Evolutionary conservation across 2,888 invertebrate genomes (phyloP).

Genomic region (Tuta absoluta): DNA sequence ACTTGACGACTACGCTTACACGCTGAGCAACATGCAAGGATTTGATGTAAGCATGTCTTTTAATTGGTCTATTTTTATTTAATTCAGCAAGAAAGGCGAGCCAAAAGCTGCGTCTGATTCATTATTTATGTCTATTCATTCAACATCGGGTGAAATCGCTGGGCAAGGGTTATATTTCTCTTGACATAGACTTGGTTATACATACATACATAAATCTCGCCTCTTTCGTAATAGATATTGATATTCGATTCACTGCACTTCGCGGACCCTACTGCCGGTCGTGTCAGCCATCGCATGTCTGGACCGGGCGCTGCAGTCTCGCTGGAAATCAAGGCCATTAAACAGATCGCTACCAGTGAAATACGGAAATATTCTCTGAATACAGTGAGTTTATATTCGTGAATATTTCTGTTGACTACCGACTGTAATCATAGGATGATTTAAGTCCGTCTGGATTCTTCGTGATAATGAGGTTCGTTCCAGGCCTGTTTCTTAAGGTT

Average conservation of each 20-base stretch:
- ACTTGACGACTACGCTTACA: conserved; percentile 80
- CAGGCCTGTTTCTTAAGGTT: no score
- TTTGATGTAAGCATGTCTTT: conserved; percentile 73
- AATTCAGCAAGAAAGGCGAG: not conserved
- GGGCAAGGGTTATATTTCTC: no score
- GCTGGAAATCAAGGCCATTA: conserved; percentile 52
- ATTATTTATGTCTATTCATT: no score
- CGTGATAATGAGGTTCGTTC: no score
- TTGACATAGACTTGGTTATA: no score
- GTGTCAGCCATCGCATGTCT: conserved; percentile 51
- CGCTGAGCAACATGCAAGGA: conserved; percentile 74
- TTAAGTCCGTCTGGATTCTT: no score
- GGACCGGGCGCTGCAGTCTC: conserved; percentile 46
- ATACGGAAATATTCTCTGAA: conserved; percentile 56
- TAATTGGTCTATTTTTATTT: no score
- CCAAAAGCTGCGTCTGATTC: no score
- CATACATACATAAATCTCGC: no score
- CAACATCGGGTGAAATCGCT: no score
- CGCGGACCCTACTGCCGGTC: conserved; percentile 58
- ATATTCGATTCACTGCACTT: conserved; percentile 60
- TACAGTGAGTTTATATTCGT: conserved; percentile 46
- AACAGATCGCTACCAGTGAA: conserved; percentile 59
- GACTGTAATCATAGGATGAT: no score
- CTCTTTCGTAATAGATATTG: conserved; percentile 44
- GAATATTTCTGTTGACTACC: no score